Evolutionary conservation across 2,888 invertebrate genomes (phyloP).

Genomic region (Nephrotoma flavescens): DNA sequence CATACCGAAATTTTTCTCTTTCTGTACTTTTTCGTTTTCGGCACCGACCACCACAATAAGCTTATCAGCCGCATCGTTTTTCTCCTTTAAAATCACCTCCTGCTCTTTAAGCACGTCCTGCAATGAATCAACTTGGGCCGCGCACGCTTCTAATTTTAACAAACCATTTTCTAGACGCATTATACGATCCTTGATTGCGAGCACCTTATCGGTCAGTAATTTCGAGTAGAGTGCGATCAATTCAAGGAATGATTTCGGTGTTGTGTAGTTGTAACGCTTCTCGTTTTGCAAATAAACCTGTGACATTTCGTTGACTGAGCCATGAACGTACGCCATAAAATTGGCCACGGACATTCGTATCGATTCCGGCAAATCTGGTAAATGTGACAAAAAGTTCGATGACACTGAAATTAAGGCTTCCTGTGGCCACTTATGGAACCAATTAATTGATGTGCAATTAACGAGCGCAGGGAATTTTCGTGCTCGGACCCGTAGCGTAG

Average conservation of each 20-base stretch:
- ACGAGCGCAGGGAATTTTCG: constrained; percentile 89
- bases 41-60: constrained; percentile 73
- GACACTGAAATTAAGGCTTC: constrained; percentile 86
- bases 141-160: constrained; percentile 72
- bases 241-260: constrained; percentile 90
- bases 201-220: constrained; percentile 48
- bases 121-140: constrained; percentile 70
- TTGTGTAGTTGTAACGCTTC: constrained; percentile 86
- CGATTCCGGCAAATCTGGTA: constrained; percentile 50
- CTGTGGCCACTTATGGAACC: constrained; percentile 95
- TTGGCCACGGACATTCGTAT: constrained; percentile 52
- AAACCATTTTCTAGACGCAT: constrained; percentile 73
- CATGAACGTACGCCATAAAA: constrained; percentile 86
- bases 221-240: constrained; percentile 73
- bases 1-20: constrained; percentile 64
- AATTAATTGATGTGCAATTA: constrained; percentile 85
- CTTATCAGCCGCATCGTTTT: constrained; percentile 81
- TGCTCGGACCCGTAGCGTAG: constrained; percentile 68
- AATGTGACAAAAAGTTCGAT: constrained; percentile 60
- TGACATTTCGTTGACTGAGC: constrained; percentile 76
- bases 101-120: constrained; percentile 57
- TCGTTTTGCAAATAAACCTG: constrained; percentile 67
- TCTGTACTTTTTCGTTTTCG: constrained; percentile 82
- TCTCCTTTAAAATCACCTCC: constrained; percentile 69
- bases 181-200: constrained; percentile 59